phyloP scores from a whole-genome alignment of 1,140 invertebrate species.

The Lamellibrachia luymesi region DNA sequence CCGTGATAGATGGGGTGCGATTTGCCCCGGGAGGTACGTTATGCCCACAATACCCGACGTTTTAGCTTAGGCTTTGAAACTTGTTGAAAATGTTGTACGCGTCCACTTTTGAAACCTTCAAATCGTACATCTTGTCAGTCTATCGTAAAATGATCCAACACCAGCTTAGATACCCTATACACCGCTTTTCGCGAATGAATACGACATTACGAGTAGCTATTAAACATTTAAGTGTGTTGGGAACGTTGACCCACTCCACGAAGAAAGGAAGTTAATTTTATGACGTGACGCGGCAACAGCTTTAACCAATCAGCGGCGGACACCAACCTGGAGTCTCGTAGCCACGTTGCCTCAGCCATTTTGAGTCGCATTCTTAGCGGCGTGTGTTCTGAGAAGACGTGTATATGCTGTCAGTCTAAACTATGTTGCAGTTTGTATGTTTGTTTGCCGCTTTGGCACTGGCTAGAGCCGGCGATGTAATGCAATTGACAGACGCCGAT shows the following conservation, averaged over 20 bases:
- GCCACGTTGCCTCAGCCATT: conserved; percentile 2
- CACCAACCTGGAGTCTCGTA: background rate
- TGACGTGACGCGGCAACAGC: background rate
- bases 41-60: no score
- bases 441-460: conserved; percentile 17
- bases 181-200: background rate
- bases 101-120: no score
- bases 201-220: background rate
- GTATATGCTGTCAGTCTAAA: background rate
- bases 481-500: conserved; percentile 20
- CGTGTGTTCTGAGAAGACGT: background rate
- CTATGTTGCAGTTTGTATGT: background rate
- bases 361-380: background rate
- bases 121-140: no score
- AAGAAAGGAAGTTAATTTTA: background rate
- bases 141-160: no score
- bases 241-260: background rate
- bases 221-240: background rate
- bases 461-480: conserved; percentile 24
- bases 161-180: background rate
- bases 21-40: no score
- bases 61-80: no score
- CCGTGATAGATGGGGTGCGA: no score
- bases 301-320: background rate
- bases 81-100: no score